Percentiles rank a stretch among this genome's conserved stretches.
Conservation (phyloP, 2,113 vertebrate genomes). For the Corvus hawaiiensis region DNA sequence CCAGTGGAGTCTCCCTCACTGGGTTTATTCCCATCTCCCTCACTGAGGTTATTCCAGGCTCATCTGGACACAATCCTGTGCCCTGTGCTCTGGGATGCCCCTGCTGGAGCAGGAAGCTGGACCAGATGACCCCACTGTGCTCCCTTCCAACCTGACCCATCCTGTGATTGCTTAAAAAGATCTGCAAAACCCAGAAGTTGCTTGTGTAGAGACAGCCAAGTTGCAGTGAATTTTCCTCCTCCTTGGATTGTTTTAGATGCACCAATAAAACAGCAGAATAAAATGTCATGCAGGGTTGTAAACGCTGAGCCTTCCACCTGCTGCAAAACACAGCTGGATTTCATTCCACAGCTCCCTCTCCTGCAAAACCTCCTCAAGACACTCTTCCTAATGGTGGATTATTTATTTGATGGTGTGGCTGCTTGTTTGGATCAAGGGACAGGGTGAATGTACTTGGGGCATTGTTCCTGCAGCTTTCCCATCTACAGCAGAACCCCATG, state of each 20-base stretch:
- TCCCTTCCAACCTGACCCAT: background rate
- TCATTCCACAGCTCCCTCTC: background rate
- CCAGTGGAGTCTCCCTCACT: background rate
- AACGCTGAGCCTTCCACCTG: background rate
- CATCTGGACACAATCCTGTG: background rate
- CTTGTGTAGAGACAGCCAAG: background rate
- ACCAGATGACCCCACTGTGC: background rate
- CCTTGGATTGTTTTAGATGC: background rate
- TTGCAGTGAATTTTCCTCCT: background rate
- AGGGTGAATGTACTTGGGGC: accelerated
- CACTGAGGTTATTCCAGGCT: background rate
- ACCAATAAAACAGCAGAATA: background rate
- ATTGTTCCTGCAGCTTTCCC: background rate
- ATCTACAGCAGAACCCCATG: background rate
- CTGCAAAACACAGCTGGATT: background rate
- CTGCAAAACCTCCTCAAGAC: background rate
- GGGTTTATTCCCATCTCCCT: background rate
- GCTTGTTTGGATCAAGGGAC: background rate
- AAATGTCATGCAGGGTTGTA: background rate
- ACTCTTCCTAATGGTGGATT: background rate
- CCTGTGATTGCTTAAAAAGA: background rate
- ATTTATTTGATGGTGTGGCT: background rate
- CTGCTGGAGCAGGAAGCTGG: too few relatives aligned
- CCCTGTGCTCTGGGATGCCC: background rate
- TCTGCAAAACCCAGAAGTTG: background rate